Base-by-base conservation (phyloP, 2,888 invertebrate genomes). In the Nezara viridula region DNA sequence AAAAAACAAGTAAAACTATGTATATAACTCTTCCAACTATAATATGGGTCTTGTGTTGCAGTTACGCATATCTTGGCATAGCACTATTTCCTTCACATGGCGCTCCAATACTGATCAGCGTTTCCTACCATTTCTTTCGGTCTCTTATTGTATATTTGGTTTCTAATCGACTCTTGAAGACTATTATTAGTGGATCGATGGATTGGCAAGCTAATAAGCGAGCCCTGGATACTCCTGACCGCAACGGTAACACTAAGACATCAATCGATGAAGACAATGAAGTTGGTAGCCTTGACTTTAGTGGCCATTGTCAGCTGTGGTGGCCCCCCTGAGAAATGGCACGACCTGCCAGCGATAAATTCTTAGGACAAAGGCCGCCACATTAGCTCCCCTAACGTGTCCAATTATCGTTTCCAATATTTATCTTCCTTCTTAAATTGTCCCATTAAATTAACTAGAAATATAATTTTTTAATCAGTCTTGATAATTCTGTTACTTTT, bases 221-320 rank as follows among this genome's bases (percentile, higher is more conserved):
- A 37, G 32, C 37, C 32, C 27, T 66, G 27, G 32, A 66, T 16
- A 66, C 27, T 32, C 66, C 32, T 37, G 19, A 19, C 66, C 32
- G 21, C 66, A 73, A 9, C 27, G 14, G 27, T 27, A 60, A 60
- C 60, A 60, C 27, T 32, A 37, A 19, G 66, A 32, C 66, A 73
- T 73, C 66, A 73, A 73, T 73, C 66, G 66, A 73, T 73, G 66
- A 73, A 73, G 37, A 73, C 66, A 73, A 73, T 73, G 66, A 73
- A 73, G 66, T 73, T 37, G 32, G 19, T 2, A 73, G 37, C 66
- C 66, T 73, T 73, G 66, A 73, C 66, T 73, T 73, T 73, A 73
- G 66, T 73, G 66, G 66, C 66, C 21, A 73, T 73, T 73, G 66
- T 73, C 66, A 32, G 19, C 37, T 19, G 37, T 14, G 32, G 66